Percentiles rank a stretch among this genome's conserved stretches.
These are phyloP conservation scores for Bimastos eiseni DNA, from an alignment of 2,888 invertebrate species.

Conservation along the genomic window DNA sequence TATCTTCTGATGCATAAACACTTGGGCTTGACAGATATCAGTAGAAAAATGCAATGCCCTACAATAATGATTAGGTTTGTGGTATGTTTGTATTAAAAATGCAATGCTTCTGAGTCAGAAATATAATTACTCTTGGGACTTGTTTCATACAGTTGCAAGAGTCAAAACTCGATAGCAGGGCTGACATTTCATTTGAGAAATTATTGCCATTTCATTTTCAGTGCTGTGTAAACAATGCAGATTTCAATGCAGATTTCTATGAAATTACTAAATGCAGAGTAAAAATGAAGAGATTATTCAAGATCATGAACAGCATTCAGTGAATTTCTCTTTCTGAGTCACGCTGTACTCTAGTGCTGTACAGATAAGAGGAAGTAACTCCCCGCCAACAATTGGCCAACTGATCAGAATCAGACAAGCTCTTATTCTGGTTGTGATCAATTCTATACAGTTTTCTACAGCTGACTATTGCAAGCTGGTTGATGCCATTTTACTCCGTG, in stretches of 20 bases:
- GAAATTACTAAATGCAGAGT: neutral
- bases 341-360: neutral
- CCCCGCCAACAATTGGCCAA: neutral
- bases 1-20: neutral
- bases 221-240: neutral
- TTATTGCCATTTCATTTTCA: neutral
- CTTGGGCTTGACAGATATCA: neutral
- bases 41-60: neutral
- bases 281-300: neutral
- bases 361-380: conserved; percentile 4
- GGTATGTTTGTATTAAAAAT: too few relatives aligned
- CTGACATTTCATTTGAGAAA: neutral
- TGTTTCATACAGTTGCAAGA: neutral
- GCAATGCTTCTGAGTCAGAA: too few relatives aligned
- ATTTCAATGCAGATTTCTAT: neutral
- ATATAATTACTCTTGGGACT: too few relatives aligned
- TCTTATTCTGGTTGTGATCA: neutral
- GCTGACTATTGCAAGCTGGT: neutral
- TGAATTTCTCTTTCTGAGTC: neutral
- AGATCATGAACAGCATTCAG: neutral
- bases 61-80: neutral
- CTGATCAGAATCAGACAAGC: neutral
- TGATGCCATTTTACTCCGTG: neutral
- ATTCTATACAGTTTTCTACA: neutral
- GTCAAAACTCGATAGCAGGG: neutral